Conservation (phyloP, 2,113 vertebrate genomes). For the Salvelinus fontinalis region DNA sequence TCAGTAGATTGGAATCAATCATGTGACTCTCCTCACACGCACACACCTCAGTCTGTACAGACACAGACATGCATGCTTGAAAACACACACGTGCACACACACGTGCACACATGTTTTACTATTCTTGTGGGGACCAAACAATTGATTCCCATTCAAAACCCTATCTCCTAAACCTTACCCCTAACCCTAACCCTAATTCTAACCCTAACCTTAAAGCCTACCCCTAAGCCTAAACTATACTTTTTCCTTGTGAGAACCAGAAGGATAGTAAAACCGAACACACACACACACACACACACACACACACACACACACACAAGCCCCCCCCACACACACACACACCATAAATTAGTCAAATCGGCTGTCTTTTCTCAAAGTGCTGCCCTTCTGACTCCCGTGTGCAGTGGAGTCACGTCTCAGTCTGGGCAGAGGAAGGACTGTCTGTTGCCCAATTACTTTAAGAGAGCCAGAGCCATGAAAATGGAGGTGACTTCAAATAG, state of each 20-base stretch:
- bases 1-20: background rate
- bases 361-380: slow-evolving; percentile 8
- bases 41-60: background rate
- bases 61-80: background rate
- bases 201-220: too few species aligned
- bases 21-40: slow-evolving; percentile 5
- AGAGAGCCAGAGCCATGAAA: slow-evolving; percentile 24
- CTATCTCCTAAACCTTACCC: too few species aligned
- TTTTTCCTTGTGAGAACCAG: too few species aligned
- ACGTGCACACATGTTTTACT: background rate
- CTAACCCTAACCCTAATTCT: too few species aligned
- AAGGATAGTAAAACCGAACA: background rate
- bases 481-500: slow-evolving; percentile 27
- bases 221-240: too few species aligned
- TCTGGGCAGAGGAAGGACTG: slow-evolving; percentile 27
- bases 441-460: slow-evolving; percentile 42
- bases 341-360: slow-evolving; percentile 4
- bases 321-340: background rate
- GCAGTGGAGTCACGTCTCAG: slow-evolving; percentile 39
- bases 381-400: slow-evolving; percentile 11
- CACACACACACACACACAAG: background rate
- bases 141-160: too few species aligned
- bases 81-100: background rate
- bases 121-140: too few species aligned
- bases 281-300: slow-evolving; percentile 6